Conservation (phyloP, 2,888 invertebrate genomes). For the Parnassius orleans region DNA sequence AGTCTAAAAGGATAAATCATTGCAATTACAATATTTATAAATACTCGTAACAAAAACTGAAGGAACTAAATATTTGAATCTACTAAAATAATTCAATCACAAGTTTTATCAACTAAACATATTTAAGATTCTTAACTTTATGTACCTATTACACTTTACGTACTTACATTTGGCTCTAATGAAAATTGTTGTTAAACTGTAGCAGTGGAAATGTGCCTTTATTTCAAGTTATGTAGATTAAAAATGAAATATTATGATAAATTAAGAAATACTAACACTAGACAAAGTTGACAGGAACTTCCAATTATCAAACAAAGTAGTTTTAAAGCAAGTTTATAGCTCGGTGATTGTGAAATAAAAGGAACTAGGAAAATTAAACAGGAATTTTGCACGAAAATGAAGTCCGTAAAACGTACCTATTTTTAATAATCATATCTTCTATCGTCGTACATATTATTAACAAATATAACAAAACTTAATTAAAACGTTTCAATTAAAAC, state of each 20-base stretch:
- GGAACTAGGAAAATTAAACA: slow-evolving; percentile 3
- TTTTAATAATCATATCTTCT: slow-evolving; percentile 47
- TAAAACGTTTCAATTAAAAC: slow-evolving; percentile 75
- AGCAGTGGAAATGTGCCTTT: slow-evolving; percentile 29
- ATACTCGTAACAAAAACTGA: slow-evolving; percentile 76
- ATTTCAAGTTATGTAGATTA: slow-evolving; percentile 16
- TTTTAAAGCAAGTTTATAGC: slow-evolving; percentile 14
- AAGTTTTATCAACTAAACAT: slow-evolving; percentile 60
- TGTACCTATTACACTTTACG: slow-evolving; percentile 59
- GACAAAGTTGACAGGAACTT: slow-evolving; percentile 34
- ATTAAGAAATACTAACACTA: slow-evolving; percentile 16
- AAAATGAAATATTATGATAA: slow-evolving; percentile 13
- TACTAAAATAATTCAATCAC: slow-evolving; percentile 70
- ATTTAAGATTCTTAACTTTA: slow-evolving; percentile 63
- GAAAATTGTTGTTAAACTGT: slow-evolving; percentile 40
- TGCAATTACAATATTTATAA: slow-evolving; percentile 68
- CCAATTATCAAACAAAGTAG: slow-evolving; percentile 25
- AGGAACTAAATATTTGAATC: slow-evolving; percentile 78
- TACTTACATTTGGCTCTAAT: slow-evolving; percentile 76
- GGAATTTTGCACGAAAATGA: slow-evolving; percentile 18
- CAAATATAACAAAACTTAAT: slow-evolving; percentile 80
- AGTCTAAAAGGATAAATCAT: slow-evolving; percentile 65
- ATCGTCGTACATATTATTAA: slow-evolving; percentile 60
- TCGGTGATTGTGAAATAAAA: slow-evolving; percentile 14
- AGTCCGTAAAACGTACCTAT: slow-evolving; percentile 28